Conservation (phyloP, 2,888 invertebrate species). For the Gastracanthus pulcherrimus region DNA sequence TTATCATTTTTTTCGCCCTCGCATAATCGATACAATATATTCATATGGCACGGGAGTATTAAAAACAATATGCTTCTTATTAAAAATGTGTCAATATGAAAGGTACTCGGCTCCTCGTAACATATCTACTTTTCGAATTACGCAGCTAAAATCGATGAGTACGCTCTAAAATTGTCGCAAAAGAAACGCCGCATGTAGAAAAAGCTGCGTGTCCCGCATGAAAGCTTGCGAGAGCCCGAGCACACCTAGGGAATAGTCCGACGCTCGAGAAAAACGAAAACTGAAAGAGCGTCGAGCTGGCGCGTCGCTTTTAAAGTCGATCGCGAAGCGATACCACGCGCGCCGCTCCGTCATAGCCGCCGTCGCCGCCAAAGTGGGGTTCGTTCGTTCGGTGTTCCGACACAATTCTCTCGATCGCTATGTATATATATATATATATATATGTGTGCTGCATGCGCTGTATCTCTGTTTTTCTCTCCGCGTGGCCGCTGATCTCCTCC, state of each 20-base stretch:
- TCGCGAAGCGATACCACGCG: constrained; percentile 2
- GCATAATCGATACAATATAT: neutral
- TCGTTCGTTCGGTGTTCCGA: neutral
- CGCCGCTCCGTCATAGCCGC: neutral
- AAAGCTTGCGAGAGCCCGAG: neutral
- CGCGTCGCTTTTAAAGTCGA: constrained; percentile 39
- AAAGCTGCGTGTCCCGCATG: neutral
- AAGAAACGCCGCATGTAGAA: neutral
- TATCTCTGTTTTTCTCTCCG: constrained; percentile 5
- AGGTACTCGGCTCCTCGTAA: too few species aligned
- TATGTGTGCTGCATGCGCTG: neutral
- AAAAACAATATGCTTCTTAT: too few species aligned
- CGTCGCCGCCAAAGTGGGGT: neutral
- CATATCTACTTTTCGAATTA: too few species aligned
- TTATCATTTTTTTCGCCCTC: neutral
- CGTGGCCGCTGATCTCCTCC: neutral
- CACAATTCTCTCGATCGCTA: neutral
- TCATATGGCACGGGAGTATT: neutral
- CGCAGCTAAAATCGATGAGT: too few species aligned
- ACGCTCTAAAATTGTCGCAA: neutral
- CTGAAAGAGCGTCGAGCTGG: constrained; percentile 27
- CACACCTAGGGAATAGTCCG: neutral
- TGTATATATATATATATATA: too few species aligned
- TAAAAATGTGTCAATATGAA: too few species aligned
- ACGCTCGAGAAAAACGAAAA: constrained; percentile 21